A percentile compares a stretch with the other conserved stretches of the same genome.
These are phyloP conservation scores for Clarias laeviceps DNA, from an alignment of 2,797 vertebrate species.

Conservation along the genomic window DNA sequence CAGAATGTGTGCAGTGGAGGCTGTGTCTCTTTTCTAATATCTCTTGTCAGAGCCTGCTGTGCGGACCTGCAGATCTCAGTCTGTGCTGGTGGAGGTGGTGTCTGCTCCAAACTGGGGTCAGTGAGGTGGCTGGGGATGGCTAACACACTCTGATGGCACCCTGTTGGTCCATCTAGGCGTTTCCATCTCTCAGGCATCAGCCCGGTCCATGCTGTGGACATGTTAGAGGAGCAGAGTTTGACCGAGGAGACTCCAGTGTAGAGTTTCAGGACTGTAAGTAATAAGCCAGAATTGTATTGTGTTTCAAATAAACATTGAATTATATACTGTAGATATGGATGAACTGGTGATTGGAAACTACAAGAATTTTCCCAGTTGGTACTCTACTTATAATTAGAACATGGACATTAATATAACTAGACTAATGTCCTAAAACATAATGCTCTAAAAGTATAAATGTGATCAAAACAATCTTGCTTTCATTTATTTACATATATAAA, in stretches of 20 bases:
- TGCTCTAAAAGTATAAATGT: background rate
- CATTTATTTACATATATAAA: background rate
- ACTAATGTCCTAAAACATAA: background rate
- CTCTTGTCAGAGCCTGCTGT: conserved; percentile 73
- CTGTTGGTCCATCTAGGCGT: conserved; percentile 67
- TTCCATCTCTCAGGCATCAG: conserved; percentile 53
- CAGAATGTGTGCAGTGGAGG: conserved; percentile 41
- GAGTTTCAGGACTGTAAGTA: background rate
- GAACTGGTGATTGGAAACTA: background rate
- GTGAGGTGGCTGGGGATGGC: conserved; percentile 41
- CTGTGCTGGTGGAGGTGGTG: conserved; percentile 66
- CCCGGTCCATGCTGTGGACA: conserved; percentile 55
- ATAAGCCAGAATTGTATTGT: background rate
- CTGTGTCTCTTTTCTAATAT: conserved; percentile 65
- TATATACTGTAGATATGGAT: background rate
- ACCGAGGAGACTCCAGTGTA: conserved; percentile 3
- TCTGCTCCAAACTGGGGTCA: conserved; percentile 60
- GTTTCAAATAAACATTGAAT: background rate
- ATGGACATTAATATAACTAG: background rate
- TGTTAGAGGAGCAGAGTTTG: conserved; percentile 49
- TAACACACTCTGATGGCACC: conserved; percentile 81
- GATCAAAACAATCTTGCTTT: background rate
- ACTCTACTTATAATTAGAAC: background rate
- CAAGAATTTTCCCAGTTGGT: background rate
- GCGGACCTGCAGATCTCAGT: conserved; percentile 68